These are phyloP conservation scores for Chaenogobius annularis DNA, from an alignment of 2,113 vertebrate genomes.

Conservation along the genomic window DNA sequence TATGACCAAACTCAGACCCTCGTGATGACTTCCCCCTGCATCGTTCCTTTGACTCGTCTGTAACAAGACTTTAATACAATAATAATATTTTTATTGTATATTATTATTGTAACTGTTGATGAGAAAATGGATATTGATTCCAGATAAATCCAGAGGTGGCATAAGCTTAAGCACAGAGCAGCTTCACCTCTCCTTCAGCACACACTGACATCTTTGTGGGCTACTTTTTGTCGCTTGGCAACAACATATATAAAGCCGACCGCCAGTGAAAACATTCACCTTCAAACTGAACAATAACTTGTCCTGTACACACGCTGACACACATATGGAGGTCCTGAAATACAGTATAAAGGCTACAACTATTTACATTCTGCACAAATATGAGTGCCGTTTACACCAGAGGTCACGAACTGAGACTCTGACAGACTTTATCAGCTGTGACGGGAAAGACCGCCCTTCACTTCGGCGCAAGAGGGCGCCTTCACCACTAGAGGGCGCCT, in stretches of 20 bases:
- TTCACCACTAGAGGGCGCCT: too few relatives aligned
- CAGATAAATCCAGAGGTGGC: not conserved
- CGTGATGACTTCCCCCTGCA: too few relatives aligned
- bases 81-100: too few relatives aligned
- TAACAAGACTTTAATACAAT: too few relatives aligned
- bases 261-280: constrained; percentile 7
- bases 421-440: too few relatives aligned
- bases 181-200: constrained; percentile 23
- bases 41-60: too few relatives aligned
- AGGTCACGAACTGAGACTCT: too few relatives aligned
- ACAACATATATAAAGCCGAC: constrained; percentile 18
- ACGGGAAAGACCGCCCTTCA: too few relatives aligned
- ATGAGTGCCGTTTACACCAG: not conserved
- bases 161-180: not conserved
- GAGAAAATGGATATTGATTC: too few relatives aligned
- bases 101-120: too few relatives aligned
- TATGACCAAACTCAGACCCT: too few relatives aligned
- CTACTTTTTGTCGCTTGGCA: constrained; percentile 37
- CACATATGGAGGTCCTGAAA: not conserved
- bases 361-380: not conserved
- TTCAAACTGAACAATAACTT: not conserved
- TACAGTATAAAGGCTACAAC: not conserved
- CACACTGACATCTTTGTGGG: constrained; percentile 40
- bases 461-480: too few relatives aligned
- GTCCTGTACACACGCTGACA: not conserved